Base-by-base conservation (phyloP, 2,113 vertebrate species). In the Phrynosoma blainvillii region DNA sequence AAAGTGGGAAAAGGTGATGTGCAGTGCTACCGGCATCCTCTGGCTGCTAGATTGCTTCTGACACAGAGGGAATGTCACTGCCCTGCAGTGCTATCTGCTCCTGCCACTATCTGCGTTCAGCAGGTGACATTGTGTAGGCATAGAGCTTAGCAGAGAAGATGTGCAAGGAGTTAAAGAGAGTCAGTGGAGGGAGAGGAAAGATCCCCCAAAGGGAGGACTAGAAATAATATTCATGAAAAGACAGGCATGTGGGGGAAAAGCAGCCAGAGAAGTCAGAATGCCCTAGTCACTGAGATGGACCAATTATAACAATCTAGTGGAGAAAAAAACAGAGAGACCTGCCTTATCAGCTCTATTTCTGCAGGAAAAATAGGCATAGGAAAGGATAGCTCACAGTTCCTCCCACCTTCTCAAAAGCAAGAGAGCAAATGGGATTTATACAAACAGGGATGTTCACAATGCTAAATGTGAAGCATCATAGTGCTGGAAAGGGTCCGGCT, bases 21-120 rank as follows among this genome's bases (percentile, higher is more conserved):
- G 25, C 75, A 94, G 93, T 93, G 91, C 91, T 95, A 12, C 59
- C 13, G 87, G 93, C 86, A 81, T 11, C 87, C 82, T 16, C 87
- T 68, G 91, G 92, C 80, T 91, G 93, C 92, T 84, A 87, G 88
- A 89, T 93, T 62, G 85, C 75, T 32, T 59, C 71, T 84, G 91
- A 90, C 93, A 92, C 86, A 23, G 88, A 73, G 84, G 88, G 89
- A 82, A 89, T 91, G 90, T 93, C 93, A 40, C 30, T 75, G 95
- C 94, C 94, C 86, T 40, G 90, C 91, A 93, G 92, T 88, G 78
- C 78, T 90, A 84, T 94, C 93, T 88, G 90, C 80, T 91, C n/a
- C 86, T 68, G 93, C 92, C 92, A 74, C 93, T 93, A 86, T 94
- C 21, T 1, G 92, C 0, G 3, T 85, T 84, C 0, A 0, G 93